phyloP scores from a whole-genome alignment of 2,113 vertebrate genomes.

The Cyphomyrus plagiostoma region DNA sequence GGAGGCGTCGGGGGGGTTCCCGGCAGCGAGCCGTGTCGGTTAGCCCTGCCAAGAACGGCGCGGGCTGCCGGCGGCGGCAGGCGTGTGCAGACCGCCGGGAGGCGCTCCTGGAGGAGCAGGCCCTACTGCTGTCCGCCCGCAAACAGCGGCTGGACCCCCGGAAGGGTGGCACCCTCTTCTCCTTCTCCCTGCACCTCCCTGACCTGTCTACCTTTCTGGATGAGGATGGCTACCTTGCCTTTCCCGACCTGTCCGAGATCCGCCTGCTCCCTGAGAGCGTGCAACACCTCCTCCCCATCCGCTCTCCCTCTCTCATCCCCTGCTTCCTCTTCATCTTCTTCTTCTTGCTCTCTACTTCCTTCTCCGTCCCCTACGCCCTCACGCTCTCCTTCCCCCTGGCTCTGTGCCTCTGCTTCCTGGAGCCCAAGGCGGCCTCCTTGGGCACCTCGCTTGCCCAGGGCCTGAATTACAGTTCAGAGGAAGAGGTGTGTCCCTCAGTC shows the following conservation, averaged over 20 bases:
- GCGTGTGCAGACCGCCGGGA: slow-evolving; percentile 64
- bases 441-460: slow-evolving; percentile 92
- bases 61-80: slow-evolving; percentile 49
- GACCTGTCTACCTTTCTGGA: slow-evolving; percentile 85
- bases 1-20: slow-evolving; percentile 75
- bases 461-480: slow-evolving; percentile 99
- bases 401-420: slow-evolving; percentile 99
- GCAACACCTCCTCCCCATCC: slow-evolving; percentile 86
- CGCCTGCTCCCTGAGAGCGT: slow-evolving; percentile 80
- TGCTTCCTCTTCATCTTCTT: slow-evolving; percentile 98
- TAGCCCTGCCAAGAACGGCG: slow-evolving; percentile 50
- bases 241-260: slow-evolving; percentile 85
- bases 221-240: slow-evolving; percentile 90
- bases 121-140: slow-evolving; percentile 65
- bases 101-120: slow-evolving; percentile 66
- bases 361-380: slow-evolving; percentile 94
- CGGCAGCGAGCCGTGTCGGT: slow-evolving; percentile 52
- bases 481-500: slow-evolving; percentile 85
- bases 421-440: slow-evolving; percentile 97
- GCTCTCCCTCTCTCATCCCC: slow-evolving; percentile 88
- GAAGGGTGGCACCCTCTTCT: slow-evolving; percentile 79
- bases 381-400: slow-evolving; percentile 98
- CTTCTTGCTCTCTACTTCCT: slow-evolving; percentile 94
- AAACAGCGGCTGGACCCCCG: slow-evolving; percentile 65
- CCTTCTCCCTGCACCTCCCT: slow-evolving; percentile 97